Base-by-base conservation (phyloP, 2,113 vertebrate genomes). In the Paradoxurus hermaphroditus region DNA sequence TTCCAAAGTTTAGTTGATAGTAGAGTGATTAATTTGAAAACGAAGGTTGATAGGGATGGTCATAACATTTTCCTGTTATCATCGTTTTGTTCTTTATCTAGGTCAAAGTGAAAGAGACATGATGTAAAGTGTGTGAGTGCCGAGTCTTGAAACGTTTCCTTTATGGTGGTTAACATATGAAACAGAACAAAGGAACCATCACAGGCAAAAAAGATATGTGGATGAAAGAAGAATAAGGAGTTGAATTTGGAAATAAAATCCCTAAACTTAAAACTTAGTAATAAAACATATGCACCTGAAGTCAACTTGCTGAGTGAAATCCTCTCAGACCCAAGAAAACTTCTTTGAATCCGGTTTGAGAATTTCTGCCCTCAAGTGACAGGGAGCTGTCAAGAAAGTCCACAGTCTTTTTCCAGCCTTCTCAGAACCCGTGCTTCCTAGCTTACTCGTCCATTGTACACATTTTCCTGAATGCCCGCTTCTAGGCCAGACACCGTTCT, bases 1-100 rank as follows among this genome's bases (percentile, higher is more conserved):
- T 95, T 88, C 41, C 87, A 75, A 90, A 95, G 44, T 63, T 78
- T 91, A 90, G 79, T 77, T 87, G 70, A 75, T 77, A 86, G 51
- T 75, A 79, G 34, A 41, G 2, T 92, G 44, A 29, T 73, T 86
- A 56, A 49, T 86, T 97, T 77, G 73, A 68, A 89, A 46, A 7
- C 81, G 46, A 75, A 88, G 51, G 15, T 82, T 68, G 59, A 51
- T 68, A 68, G 23, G 14, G n/a, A 44, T 65, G 29, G 56, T 68
- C 16, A 70, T 92, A 88, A 81, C 29, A 46, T 19, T 63, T 94
- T 49, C 51, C 87, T 86, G 6, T 62, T 53, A 36, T 90, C 27
- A 75, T 85, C 13, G 5, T 90, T 87, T 92, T 81, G 18, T 81
- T 75, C 7, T 86, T 78, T 63, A 68, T 85, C 9, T 86, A 44